Conservation (phyloP, 2,797 vertebrate genomes). For the Amblyraja radiata region DNA sequence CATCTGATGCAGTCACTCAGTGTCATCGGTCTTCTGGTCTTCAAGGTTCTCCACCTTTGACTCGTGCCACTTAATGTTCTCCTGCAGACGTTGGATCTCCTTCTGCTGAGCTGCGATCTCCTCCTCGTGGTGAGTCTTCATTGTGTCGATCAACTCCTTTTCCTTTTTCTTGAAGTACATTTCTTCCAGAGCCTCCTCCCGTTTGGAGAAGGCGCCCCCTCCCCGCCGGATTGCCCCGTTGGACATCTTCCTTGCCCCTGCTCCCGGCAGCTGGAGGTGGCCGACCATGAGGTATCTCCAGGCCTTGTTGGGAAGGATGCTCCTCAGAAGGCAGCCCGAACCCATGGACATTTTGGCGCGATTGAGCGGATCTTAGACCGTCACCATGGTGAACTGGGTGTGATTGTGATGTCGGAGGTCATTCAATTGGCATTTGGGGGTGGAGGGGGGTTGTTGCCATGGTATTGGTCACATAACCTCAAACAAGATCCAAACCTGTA, state of each 20-base stretch:
- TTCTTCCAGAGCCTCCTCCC: background rate
- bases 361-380: too few relatives aligned
- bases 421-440: too few relatives aligned
- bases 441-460: background rate
- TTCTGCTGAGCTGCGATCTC: background rate
- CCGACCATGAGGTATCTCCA: accelerated
- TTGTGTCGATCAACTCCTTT: background rate
- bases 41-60: background rate
- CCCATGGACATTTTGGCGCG: background rate
- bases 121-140: background rate
- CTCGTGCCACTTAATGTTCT: background rate
- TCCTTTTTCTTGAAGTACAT: constrained; percentile 20
- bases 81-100: background rate
- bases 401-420: background rate
- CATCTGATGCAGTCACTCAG: background rate
- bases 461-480: background rate
- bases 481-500: background rate
- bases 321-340: background rate
- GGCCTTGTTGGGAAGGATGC: background rate
- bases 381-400: too few relatives aligned
- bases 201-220: background rate
- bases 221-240: background rate
- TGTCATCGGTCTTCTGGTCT: background rate
- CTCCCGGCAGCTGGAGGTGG: background rate
- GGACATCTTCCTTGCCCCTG: background rate